A percentile compares a stretch with the other conserved stretches of the same genome.
These are phyloP conservation scores for Serrognathus titanus DNA, from an alignment of 2,888 invertebrate genomes.

Conservation along the genomic window DNA sequence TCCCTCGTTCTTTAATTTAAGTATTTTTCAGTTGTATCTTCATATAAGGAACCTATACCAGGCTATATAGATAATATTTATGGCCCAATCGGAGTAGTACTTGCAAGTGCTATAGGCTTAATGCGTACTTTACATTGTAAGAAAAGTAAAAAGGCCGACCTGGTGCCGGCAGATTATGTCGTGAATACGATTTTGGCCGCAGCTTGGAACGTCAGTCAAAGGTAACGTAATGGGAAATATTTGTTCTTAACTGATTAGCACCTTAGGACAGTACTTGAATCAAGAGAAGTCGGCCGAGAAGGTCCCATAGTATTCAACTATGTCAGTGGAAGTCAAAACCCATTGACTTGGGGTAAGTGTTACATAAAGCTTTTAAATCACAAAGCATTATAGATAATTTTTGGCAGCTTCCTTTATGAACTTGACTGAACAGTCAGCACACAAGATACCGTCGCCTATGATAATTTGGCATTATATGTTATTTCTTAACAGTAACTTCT, in stretches of 20 bases:
- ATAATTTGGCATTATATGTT: conserved; percentile 64
- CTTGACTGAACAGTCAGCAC: conserved; percentile 54
- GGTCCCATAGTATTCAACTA: conserved; percentile 75
- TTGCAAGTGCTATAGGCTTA: conserved; percentile 75
- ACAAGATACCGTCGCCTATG: conserved; percentile 54
- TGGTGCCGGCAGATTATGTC: conserved; percentile 65
- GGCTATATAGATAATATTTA: conserved; percentile 77
- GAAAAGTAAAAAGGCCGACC: conserved; percentile 65
- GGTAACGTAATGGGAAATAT: no score
- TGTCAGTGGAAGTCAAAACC: conserved; percentile 78
- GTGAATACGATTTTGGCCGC: conserved; percentile 58
- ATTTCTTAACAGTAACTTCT: conserved; percentile 57
- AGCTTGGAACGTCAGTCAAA: conserved; percentile 51
- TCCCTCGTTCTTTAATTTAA: no score
- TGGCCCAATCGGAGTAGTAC: conserved; percentile 70
- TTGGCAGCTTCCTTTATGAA: conserved; percentile 17
- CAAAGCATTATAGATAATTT: not conserved
- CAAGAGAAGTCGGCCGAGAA: not conserved
- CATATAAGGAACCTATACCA: conserved; percentile 55
- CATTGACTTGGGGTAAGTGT: conserved; percentile 71
- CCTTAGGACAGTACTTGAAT: no score
- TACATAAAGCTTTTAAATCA: not conserved
- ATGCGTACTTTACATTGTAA: conserved; percentile 73
- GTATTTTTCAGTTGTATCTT: conserved; percentile 32
- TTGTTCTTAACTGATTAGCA: no score